Evolutionary conservation across 2,113 vertebrate genomes (phyloP), one percentile per base, ranked within the genome.

Genomic region (Alethe castanea): DNA sequence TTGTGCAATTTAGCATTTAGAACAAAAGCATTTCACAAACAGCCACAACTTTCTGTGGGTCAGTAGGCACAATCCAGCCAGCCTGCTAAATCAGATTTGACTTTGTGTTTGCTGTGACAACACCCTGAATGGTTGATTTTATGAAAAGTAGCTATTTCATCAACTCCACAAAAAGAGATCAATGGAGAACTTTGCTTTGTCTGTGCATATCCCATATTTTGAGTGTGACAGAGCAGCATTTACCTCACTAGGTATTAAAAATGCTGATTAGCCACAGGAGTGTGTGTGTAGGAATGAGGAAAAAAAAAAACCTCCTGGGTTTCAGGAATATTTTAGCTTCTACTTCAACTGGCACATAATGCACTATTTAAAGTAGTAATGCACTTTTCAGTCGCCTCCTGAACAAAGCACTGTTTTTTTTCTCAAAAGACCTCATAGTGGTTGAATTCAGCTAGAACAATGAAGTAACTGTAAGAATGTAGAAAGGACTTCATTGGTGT

Each of bases 371-470:
- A 50, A 81, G 56, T 12, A 54, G 12, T 56, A 89, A 93, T 89
- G 67, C 60, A 90, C 80, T 96, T 89, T 66, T 80, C 66, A 67
- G 80, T 73, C 3, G 10, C 45, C 20, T 88, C 40, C 36, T 59
- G 72, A 91, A 95, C 81, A 93, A 95, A 88, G 59, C 44, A 50
- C 74, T 56, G 62, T 80, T 94, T 95, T 94, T 93, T 95, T 89
- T 67, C 78, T 85, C 62, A 40, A 35, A 96, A 90, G 86, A 88
- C n/a, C 52, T 94, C 79, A 61, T 48, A 62, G 64, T 73, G 44
- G 33, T 76, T 86, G 61, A 86, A 77, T 91, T 93, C 59, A 73
- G 36, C 53, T 66, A 76, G 59, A 89, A 86, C 59, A 95, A 92
- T 38, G 38, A 92, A 84, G 72, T 50, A 95, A 94, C 64, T 88